Percentiles rank a stretch among this genome's conserved stretches.
Conservation (phyloP, 2,888 invertebrate genomes). For the Euplexia lucipara region DNA sequence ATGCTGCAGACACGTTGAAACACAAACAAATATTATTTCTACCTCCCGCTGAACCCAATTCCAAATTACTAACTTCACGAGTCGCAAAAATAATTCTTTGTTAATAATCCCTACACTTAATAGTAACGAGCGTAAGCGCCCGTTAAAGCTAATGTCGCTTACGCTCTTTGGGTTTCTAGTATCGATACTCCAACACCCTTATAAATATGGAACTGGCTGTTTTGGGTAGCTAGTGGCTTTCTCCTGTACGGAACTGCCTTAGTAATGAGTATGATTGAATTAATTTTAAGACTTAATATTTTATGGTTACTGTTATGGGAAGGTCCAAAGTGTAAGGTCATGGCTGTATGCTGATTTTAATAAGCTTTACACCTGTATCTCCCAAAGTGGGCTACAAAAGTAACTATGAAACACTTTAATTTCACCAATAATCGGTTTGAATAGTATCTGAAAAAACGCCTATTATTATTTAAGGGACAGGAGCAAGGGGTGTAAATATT, state of each 20-base stretch:
- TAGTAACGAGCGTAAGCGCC: slow-evolving; percentile 11
- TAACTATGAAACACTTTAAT: no score
- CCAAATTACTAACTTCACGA: slow-evolving; percentile 3
- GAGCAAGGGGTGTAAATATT: no score
- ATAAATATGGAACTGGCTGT: slow-evolving; percentile 51
- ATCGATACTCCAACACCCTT: slow-evolving; percentile 36
- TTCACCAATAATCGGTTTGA: no score
- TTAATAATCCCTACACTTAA: slow-evolving; percentile 10
- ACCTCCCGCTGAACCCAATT: no score
- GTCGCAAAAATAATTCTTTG: slow-evolving; percentile 6
- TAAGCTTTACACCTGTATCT: no score
- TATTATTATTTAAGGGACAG: no score
- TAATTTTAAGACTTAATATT: slow-evolving; percentile 31
- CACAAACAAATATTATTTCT: no score
- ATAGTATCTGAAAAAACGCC: no score
- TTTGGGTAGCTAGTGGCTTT: slow-evolving; percentile 17
- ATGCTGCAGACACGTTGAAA: no score
- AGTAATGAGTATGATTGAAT: slow-evolving; percentile 46
- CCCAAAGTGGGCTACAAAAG: no score
- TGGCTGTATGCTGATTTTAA: slow-evolving; percentile 8
- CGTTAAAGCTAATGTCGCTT: slow-evolving; percentile 19
- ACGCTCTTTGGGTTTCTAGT: slow-evolving; percentile 13
- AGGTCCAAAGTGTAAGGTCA: neutral
- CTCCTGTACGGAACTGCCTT: slow-evolving; percentile 14
- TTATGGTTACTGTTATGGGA: slow-evolving; percentile 12